These are phyloP conservation scores for Nomada hirtipes DNA, from an alignment of 2,888 invertebrate species.

Conservation along the genomic window DNA sequence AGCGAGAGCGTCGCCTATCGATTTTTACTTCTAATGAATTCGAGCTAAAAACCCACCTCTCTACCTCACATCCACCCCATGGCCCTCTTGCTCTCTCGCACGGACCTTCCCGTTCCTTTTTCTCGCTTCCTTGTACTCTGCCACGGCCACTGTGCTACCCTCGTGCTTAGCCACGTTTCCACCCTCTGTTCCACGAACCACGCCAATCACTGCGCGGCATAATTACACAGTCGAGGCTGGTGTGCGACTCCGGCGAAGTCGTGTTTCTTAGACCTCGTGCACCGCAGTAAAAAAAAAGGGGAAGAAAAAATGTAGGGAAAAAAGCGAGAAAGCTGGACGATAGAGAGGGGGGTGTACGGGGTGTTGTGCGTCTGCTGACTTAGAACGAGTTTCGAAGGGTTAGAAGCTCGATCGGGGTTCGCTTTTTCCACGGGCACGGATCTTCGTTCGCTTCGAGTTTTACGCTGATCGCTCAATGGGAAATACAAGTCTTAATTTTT, in stretches of 20 bases:
- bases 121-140: slow-evolving; percentile 40
- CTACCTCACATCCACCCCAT: slow-evolving; percentile 65
- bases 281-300: slow-evolving; percentile 69
- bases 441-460: background rate
- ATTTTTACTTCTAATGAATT: slow-evolving; percentile 84
- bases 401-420: background rate
- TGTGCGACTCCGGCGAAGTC: slow-evolving; percentile 75
- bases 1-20: slow-evolving; percentile 82
- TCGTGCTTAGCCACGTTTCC: slow-evolving; percentile 74
- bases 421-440: background rate
- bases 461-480: background rate
- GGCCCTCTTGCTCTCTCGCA: slow-evolving; percentile 19
- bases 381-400: slow-evolving; percentile 21
- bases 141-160: slow-evolving; percentile 65
- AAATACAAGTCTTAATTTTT: background rate
- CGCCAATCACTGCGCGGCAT: slow-evolving; percentile 84
- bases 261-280: slow-evolving; percentile 78
- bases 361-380: slow-evolving; percentile 27
- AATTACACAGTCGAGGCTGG: slow-evolving; percentile 80
- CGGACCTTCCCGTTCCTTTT: background rate
- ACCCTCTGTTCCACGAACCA: slow-evolving; percentile 82
- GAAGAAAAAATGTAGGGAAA: slow-evolving; percentile 5
- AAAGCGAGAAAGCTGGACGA: slow-evolving; percentile 10
- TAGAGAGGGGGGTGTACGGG: background rate
- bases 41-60: slow-evolving; percentile 82